phyloP scores from a whole-genome alignment of 1,140 invertebrate species.

The Diorhabda elongata region DNA sequence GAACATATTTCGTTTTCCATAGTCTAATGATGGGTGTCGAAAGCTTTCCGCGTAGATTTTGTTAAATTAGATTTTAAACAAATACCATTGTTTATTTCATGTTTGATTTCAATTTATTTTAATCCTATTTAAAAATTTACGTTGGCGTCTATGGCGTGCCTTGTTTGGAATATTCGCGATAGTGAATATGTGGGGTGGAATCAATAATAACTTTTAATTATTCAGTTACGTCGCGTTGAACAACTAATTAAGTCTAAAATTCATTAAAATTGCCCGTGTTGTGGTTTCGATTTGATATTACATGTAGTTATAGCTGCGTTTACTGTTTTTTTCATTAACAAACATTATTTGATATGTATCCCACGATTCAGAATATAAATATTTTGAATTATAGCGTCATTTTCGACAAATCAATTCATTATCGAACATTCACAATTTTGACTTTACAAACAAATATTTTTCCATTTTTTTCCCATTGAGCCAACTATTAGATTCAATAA shows the following conservation, averaged over 20 bases:
- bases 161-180: background rate
- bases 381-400: no score
- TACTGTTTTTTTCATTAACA: no score
- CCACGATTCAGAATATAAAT: no score
- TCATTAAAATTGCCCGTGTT: background rate
- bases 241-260: conserved; percentile 3
- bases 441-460: no score
- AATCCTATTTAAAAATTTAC: background rate
- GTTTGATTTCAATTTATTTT: background rate
- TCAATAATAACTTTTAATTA: conserved; percentile 3
- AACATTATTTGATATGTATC: no score
- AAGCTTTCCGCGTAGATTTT: background rate
- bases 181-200: background rate
- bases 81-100: background rate
- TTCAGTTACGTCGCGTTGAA: background rate
- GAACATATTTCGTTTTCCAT: background rate
- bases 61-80: background rate
- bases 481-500: no score
- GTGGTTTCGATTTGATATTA: background rate
- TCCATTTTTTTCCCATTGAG: no score
- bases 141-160: background rate
- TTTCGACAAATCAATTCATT: no score
- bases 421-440: no score
- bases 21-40: background rate
- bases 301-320: background rate